Percentiles rank a stretch among this genome's conserved stretches.
Evolutionary conservation across 2,888 invertebrate genomes (phyloP).

Genomic region (Punctoribates punctum): DNA sequence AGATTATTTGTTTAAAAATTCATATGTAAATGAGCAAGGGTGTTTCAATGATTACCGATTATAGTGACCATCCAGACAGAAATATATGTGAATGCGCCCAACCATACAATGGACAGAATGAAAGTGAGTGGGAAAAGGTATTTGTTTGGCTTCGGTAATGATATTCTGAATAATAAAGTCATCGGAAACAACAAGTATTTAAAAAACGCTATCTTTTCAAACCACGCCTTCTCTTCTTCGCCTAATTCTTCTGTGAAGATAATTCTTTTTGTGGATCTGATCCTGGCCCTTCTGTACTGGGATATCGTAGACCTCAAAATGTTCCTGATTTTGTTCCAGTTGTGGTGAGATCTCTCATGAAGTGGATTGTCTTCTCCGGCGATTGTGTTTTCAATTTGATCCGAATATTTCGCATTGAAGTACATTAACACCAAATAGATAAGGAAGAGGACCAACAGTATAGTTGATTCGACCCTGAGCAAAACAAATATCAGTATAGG

Average conservation of each 20-base stretch:
- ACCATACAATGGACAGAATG: slow-evolving; percentile 89
- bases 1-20: neutral
- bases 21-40: no score
- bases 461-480: slow-evolving; percentile 49
- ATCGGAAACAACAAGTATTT: slow-evolving; percentile 33
- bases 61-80: slow-evolving; percentile 96
- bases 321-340: neutral
- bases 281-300: neutral
- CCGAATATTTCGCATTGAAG: slow-evolving; percentile 47
- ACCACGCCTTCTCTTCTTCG: slow-evolving; percentile 23
- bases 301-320: neutral
- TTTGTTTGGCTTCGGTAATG: slow-evolving; percentile 38
- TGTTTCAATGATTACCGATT: slow-evolving; percentile 45
- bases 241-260: neutral
- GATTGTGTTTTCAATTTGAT: neutral
- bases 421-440: slow-evolving; percentile 48
- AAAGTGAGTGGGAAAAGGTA: slow-evolving; percentile 80
- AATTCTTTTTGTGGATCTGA: neutral
- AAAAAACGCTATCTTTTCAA: slow-evolving; percentile 17
- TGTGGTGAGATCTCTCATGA: neutral
- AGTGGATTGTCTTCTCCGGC: no score
- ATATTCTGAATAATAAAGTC: slow-evolving; percentile 27
- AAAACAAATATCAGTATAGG: no score
- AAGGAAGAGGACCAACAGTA: slow-evolving; percentile 47
- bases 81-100: slow-evolving; percentile 82